Evolutionary conservation across 2,797 vertebrate genomes (phyloP).

Genomic region (Epinephelus coioides): DNA sequence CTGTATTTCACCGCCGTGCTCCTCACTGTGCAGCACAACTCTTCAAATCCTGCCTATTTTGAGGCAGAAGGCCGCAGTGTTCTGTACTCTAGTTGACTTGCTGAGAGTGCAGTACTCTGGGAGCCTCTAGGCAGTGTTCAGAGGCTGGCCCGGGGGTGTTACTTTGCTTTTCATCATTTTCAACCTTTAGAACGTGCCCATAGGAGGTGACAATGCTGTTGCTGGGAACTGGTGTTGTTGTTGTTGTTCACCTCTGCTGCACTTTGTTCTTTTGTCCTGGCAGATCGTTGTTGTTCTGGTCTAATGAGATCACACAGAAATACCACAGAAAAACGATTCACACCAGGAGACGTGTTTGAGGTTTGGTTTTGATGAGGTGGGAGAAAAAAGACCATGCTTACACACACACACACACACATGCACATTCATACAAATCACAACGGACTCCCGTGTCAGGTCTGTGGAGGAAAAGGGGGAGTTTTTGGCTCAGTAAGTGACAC

Average conservation of each 20-base stretch:
- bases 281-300: conserved; percentile 45
- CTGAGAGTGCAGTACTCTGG: conserved; percentile 73
- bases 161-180: conserved; percentile 82
- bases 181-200: conserved; percentile 75
- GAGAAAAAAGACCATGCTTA: background rate
- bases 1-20: background rate
- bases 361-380: conserved; percentile 21
- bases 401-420: background rate
- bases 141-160: conserved; percentile 75
- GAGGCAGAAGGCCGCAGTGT: conserved; percentile 40
- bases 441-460: background rate
- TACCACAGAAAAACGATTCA: conserved; percentile 21
- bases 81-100: conserved; percentile 71
- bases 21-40: conserved; percentile 41
- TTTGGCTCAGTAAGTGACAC: conserved; percentile 28
- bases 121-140: conserved; percentile 75
- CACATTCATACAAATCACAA: conserved; percentile 7
- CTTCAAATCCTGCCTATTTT: conserved; percentile 28
- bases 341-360: conserved; percentile 10
- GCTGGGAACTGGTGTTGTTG: conserved; percentile 44
- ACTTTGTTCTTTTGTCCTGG: conserved; percentile 57
- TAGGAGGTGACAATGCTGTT: conserved; percentile 68
- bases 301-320: conserved; percentile 64
- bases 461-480: conserved; percentile 4
- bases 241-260: conserved; percentile 61